Evolutionary conservation across 2,888 invertebrate genomes (phyloP).

Genomic region (Penaeus monodon): DNA sequence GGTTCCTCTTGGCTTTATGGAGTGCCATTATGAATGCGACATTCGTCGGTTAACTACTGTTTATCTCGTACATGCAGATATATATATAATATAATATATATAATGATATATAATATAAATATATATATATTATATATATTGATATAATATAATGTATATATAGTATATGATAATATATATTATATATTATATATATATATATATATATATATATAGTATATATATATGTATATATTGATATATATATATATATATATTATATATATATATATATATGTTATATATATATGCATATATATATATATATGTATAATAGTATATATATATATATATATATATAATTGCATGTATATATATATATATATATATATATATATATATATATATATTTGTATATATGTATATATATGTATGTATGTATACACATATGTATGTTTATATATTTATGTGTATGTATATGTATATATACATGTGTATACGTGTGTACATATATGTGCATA

Average conservation of each 20-base stretch:
- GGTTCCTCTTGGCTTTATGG: too few species aligned
- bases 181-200: conserved; percentile 22
- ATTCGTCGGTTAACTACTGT: too few species aligned
- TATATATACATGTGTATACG: too few species aligned
- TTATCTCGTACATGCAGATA: too few species aligned
- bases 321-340: not conserved
- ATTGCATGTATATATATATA: not conserved
- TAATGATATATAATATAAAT: not conserved
- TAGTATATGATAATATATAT: not conserved
- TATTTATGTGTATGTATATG: not conserved
- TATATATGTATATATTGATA: not conserved
- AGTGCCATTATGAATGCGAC: too few species aligned
- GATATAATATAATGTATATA: not conserved
- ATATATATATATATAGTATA: conserved; percentile 16
- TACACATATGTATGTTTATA: conserved; percentile 1
- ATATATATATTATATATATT: not conserved
- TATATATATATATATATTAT: conserved; percentile 21
- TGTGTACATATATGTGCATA: too few species aligned
- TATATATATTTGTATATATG: conserved; percentile 22
- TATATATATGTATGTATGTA: conserved; percentile 27
- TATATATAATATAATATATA: too few species aligned
- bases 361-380: not conserved
- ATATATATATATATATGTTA: too few species aligned
- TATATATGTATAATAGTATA: too few species aligned
- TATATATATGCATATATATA: too few species aligned